phyloP scores from a whole-genome alignment of 2,113 vertebrate species.

The Puffinus mauretanicus region DNA sequence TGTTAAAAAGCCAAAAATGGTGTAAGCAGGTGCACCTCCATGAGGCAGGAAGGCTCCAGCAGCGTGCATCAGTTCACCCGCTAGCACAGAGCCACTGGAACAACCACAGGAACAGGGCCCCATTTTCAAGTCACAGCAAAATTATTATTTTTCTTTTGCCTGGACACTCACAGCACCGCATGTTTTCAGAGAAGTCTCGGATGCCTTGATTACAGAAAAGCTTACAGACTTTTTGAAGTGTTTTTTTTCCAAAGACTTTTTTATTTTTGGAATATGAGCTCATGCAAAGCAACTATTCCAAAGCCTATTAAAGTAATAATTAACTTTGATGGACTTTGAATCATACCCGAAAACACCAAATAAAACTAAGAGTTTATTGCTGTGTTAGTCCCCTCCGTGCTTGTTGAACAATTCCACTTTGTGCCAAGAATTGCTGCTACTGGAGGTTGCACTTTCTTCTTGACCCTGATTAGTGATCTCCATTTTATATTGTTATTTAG shows the following conservation, averaged over 20 bases:
- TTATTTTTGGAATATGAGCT: background rate
- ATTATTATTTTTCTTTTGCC: background rate
- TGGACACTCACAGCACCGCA: background rate
- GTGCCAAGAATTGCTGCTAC: background rate
- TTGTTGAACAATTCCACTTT: background rate
- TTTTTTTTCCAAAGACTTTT: background rate
- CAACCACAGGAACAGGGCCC: background rate
- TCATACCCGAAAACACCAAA: background rate
- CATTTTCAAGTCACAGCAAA: background rate
- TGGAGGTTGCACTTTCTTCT: background rate
- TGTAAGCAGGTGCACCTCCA: background rate
- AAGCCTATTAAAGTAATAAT: slow-evolving; percentile 11
- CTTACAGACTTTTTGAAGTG: background rate
- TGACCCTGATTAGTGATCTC: slow-evolving; percentile 5
- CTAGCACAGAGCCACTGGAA: background rate
- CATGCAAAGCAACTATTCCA: background rate
- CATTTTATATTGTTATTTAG: background rate
- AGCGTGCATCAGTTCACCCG: background rate
- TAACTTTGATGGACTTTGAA: slow-evolving; percentile 5
- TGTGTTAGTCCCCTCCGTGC: background rate
- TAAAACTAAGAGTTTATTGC: background rate
- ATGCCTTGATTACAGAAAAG: background rate
- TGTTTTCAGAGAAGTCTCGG: background rate
- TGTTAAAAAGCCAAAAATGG: background rate
- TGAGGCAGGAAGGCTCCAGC: background rate